Evolutionary conservation across 2,888 invertebrate genomes (phyloP), one percentile per base, ranked within the genome.

Genomic region (Tiliacea citrago): DNA sequence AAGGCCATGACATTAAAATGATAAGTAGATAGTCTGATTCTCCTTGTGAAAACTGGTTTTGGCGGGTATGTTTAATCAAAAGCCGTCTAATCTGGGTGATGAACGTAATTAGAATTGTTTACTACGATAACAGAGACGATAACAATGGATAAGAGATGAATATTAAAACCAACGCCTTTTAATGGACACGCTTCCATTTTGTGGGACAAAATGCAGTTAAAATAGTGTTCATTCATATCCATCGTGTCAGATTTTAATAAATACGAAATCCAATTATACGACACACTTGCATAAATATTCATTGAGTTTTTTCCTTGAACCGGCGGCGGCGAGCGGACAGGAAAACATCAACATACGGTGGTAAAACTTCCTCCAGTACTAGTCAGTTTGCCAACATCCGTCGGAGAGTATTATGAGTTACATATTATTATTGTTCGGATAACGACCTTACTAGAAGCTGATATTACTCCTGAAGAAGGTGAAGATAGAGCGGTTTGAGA

Each of bases 261-360:
- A 82, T 73, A 68, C 68, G 68, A 84, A 86, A 83, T 81, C 55
- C 68, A 68, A 84, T 81, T 71, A 81, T 77, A 85, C 80, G 81
- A 72, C 79, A 77, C 3, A 60, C 74, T 82, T 76, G 67, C 73
- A 85, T 80, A 77, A 77, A 82, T 86, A 87, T 85, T 86, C 83
- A 86, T 86, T 81, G 75, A 85, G 73, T 82, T 89, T 89, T 89
- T 90, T 88, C 87, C 88, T 87, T 85, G 86, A 87, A 86, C 86
- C 89, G 85, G 42, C 9, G 42, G 79, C 42, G 42, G 79, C 81
- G 75, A 73, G 73, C 81, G 81, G 81, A 86, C 90, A 91, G 92
- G 92, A 92, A 91, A 92, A 89, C 89, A 90, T 90, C 91, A 89
- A 89, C 91, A 89, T 86, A 87, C 88, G 75, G 84, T 74, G 87